Conservation (phyloP, 2,888 invertebrate genomes). For the Leptopilina drosophilae region DNA sequence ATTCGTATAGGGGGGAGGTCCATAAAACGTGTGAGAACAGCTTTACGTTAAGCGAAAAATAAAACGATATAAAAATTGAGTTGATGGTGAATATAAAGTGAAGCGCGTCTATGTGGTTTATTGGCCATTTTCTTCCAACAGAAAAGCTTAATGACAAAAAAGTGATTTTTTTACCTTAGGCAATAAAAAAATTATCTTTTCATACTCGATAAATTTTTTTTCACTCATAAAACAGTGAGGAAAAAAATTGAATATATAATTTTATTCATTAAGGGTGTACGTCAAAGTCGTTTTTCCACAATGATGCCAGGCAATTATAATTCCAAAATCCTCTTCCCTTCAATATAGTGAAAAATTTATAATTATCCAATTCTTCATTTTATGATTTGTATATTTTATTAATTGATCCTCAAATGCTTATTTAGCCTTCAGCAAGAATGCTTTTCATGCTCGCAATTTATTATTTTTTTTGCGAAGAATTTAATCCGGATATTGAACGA, state of each 20-base stretch:
- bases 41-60: conserved; percentile 42
- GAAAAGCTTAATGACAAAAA: not conserved
- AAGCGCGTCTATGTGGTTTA: conserved; percentile 50
- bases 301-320: no score
- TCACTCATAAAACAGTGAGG: no score
- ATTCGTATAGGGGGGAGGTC: not conserved
- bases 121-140: conserved; percentile 49
- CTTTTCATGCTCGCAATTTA: not conserved
- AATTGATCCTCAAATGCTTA: not conserved
- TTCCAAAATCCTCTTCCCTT: no score
- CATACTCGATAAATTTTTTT: no score
- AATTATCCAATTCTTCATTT: not conserved
- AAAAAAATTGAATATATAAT: no score
- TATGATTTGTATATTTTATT: not conserved
- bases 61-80: conserved; percentile 22
- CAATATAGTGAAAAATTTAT: no score
- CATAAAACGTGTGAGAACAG: conserved; percentile 2
- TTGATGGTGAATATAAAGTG: conserved; percentile 48
- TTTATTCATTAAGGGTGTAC: no score
- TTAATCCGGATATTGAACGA: not conserved
- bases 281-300: no score
- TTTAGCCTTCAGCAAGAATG: not conserved
- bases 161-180: not conserved
- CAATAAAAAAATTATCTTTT: no score
- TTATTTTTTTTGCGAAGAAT: not conserved